Conservation (phyloP, 2,113 vertebrate species). For the Phoenicopterus ruber region DNA sequence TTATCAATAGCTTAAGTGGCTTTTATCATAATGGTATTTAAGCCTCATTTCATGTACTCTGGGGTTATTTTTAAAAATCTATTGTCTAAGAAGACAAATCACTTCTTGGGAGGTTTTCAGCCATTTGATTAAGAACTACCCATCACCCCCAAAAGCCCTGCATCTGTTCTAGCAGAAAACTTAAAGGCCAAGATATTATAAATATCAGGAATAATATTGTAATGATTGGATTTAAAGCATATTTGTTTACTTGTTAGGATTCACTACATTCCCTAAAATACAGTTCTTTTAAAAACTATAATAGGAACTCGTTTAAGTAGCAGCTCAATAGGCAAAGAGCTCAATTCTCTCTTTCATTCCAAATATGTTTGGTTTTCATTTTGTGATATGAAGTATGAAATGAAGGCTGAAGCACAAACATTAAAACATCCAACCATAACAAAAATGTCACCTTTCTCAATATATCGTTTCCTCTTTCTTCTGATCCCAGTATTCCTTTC, state of each 20-base stretch:
- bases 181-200: not conserved
- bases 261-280: not conserved
- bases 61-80: not conserved
- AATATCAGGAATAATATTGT: not conserved
- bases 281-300: not conserved
- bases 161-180: not conserved
- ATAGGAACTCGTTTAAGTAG: not conserved
- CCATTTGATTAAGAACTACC: not conserved
- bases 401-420: not conserved
- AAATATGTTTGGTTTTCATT: not conserved
- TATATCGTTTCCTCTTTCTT: not conserved
- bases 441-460: not conserved
- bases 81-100: not conserved
- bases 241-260: not conserved
- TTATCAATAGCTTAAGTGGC: not conserved
- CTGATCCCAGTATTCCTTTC: not conserved
- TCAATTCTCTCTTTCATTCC: not conserved
- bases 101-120: not conserved
- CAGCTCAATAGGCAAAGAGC: not conserved
- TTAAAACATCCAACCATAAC: not conserved
- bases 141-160: not conserved
- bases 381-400: not conserved
- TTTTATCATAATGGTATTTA: conserved; percentile 8
- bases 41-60: not conserved
- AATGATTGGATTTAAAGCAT: not conserved